Conservation (phyloP, 2,797 vertebrate species). For the Fundulus diaphanus region DNA sequence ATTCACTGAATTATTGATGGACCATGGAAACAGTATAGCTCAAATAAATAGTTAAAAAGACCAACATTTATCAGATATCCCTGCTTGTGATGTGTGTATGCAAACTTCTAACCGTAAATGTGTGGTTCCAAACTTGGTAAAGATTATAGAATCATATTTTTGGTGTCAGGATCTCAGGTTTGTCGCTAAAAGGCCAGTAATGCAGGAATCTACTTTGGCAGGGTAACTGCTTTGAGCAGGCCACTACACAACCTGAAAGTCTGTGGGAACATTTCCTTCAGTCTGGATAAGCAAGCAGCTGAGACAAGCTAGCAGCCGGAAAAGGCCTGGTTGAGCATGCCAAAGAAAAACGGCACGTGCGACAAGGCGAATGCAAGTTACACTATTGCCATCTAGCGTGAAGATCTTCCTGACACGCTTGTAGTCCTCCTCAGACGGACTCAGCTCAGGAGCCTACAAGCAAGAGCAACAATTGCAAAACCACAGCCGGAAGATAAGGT, state of each 20-base stretch:
- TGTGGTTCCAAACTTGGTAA: no score
- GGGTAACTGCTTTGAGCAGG: constrained; percentile 1
- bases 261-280: constrained; percentile 25
- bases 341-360: constrained; percentile 38
- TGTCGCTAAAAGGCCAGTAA: neutral
- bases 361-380: constrained; percentile 61
- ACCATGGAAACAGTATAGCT: no score
- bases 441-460: constrained; percentile 79
- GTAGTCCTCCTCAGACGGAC: constrained; percentile 85
- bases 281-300: constrained; percentile 15
- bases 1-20: no score
- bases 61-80: no score
- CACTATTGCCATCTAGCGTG: constrained; percentile 74
- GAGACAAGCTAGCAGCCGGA: constrained; percentile 12
- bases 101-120: no score
- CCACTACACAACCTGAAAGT: neutral
- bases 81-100: no score
- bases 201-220: neutral
- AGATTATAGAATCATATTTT: neutral
- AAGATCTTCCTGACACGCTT: constrained; percentile 91
- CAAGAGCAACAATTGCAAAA: constrained; percentile 30
- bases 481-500: constrained; percentile 29
- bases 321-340: constrained; percentile 20
- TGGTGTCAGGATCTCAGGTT: neutral
- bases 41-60: no score